Evolutionary conservation across 2,888 invertebrate species (phyloP), one percentile per base, ranked within the genome.

Genomic region (Trachelus troglodyta): DNA sequence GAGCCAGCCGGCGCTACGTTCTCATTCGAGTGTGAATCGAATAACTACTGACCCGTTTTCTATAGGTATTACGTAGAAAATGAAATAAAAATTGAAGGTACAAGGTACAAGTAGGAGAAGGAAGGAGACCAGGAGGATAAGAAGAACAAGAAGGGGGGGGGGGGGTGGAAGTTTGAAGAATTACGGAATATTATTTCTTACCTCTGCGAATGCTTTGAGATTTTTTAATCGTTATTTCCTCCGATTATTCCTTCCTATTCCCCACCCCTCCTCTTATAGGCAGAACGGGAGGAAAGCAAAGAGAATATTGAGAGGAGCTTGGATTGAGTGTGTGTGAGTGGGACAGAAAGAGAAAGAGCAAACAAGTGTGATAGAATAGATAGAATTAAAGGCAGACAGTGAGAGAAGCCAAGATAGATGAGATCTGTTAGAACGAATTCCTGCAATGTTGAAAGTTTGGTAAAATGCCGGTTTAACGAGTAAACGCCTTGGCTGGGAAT

Each of bases 11-110:
- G 75, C 77, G 23, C 23, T 56, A 56, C 23, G 80, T 82, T 82
- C 79, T 79, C 78, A 76, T 82, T 82, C 83, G 84, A 82, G 80
- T 83, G 82, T 77, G 80, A 83, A 83, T 79, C 76, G 84, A 79
- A 83, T 81, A 85, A 85, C 81, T 81, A 83, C 80, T 75, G 34
- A 30, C 35, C 33, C 69, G 75, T 75, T 73, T 76, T 80, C 76
- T 75, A 68, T 77, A 77, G 37, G 30, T 34, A 74, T 74, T 69
- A 69, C 35, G 30, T 34, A 40, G 77, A 77, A 75, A 74, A 84
- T 30, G 79, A 77, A 74, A 69, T 37, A 33, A 68, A 78, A 77
- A 34, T 71, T 23, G 12, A 34, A 71, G 71, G 1, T 56, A 56
- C 56, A 2, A 9, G 56, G 23, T 56, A 56, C 6, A 2, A 23